Evolutionary conservation across 2,888 invertebrate genomes (phyloP).

Genomic region (Clunio marinus): DNA sequence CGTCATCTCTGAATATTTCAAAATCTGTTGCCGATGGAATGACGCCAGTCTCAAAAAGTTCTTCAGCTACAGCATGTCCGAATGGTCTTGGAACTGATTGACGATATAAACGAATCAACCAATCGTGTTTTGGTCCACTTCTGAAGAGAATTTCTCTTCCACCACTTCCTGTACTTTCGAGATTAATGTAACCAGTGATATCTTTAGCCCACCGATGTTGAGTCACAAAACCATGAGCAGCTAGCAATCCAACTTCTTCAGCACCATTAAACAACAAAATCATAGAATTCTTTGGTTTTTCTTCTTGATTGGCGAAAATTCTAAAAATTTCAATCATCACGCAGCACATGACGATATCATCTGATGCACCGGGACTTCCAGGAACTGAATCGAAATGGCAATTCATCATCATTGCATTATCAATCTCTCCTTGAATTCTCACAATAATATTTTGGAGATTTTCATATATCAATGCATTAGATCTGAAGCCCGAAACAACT

Average conservation of each 20-base stretch:
- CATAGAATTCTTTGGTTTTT: constrained; percentile 54
- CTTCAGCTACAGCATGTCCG: constrained; percentile 79
- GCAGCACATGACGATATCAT: constrained; percentile 56
- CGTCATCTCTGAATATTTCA: constrained; percentile 84
- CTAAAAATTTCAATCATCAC: constrained; percentile 62
- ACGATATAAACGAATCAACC: constrained; percentile 65
- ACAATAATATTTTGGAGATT: constrained; percentile 32
- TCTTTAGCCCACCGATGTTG: constrained; percentile 64
- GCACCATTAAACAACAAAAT: constrained; percentile 67
- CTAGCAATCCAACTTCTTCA: constrained; percentile 58
- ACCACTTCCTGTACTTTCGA: constrained; percentile 73
- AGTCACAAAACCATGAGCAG: constrained; percentile 60
- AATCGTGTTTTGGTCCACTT: constrained; percentile 61
- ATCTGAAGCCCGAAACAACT: background rate
- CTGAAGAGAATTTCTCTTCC: constrained; percentile 73
- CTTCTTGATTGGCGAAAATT: constrained; percentile 50
- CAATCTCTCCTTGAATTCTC: constrained; percentile 49
- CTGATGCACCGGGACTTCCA: constrained; percentile 64
- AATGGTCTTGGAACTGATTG: constrained; percentile 75
- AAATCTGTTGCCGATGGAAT: constrained; percentile 93
- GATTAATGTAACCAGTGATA: constrained; percentile 65
- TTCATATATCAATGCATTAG: background rate
- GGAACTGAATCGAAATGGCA: constrained; percentile 73
- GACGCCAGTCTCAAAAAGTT: constrained; percentile 83
- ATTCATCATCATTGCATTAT: constrained; percentile 60